Conservation (phyloP, 2,888 invertebrate genomes). For the Drosophila macrospina region DNA sequence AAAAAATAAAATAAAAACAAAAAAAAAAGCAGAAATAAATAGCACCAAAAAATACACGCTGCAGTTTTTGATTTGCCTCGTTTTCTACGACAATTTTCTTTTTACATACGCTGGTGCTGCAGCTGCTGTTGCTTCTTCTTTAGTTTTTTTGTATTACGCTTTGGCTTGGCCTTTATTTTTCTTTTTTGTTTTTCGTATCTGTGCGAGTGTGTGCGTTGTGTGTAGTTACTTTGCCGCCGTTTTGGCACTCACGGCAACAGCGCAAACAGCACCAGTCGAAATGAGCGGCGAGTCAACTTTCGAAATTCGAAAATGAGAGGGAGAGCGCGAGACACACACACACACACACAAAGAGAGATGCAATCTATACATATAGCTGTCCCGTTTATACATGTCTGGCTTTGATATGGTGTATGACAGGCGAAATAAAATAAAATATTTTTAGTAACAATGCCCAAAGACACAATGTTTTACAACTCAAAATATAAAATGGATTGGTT, state of each 20-base stretch:
- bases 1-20: conserved; percentile 6
- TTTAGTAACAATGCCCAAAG: conserved; percentile 24
- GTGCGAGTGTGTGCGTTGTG: conserved; percentile 34
- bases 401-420: conserved; percentile 40
- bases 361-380: conserved; percentile 39
- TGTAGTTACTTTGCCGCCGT: conserved; percentile 78
- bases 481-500: neutral
- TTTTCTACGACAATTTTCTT: conserved; percentile 44
- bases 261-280: conserved; percentile 45
- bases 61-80: conserved; percentile 25
- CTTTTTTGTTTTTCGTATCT: conserved; percentile 39
- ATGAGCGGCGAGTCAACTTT: conserved; percentile 65
- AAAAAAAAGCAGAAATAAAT: conserved; percentile 20
- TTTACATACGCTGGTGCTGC: conserved; percentile 38
- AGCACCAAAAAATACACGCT: conserved; percentile 23
- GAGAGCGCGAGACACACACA: conserved; percentile 36
- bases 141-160: conserved; percentile 57
- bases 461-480: neutral
- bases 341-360: conserved; percentile 21
- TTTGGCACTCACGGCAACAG: conserved; percentile 75
- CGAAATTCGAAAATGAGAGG: conserved; percentile 72
- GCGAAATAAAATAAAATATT: conserved; percentile 34
- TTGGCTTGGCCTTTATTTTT: conserved; percentile 58
- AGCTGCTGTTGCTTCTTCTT: conserved; percentile 69
- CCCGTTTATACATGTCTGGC: conserved; percentile 50